phyloP scores from a whole-genome alignment of 2,797 vertebrate genomes.

The Propithecus perrieri region DNA sequence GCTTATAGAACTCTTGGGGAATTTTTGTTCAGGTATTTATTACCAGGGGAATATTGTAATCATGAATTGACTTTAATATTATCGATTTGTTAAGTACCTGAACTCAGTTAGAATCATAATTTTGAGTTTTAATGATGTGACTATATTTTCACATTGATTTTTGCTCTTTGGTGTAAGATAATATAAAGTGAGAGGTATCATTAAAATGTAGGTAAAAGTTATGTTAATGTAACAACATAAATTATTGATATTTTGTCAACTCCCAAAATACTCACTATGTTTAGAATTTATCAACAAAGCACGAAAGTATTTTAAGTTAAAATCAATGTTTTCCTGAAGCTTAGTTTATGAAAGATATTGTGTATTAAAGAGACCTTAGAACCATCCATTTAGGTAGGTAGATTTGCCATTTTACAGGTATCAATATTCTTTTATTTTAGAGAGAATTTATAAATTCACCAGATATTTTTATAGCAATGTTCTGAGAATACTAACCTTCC shows the following conservation, averaged over 20 bases:
- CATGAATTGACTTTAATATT: background rate
- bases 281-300: background rate
- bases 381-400: background rate
- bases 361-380: background rate
- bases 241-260: conserved; percentile 5
- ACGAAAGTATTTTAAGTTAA: conserved; percentile 4
- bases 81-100: background rate
- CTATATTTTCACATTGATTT: background rate
- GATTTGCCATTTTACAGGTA: background rate
- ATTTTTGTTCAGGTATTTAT: conserved; percentile 25
- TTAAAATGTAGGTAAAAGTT: conserved; percentile 26
- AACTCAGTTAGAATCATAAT: background rate
- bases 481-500: background rate
- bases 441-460: background rate
- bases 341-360: conserved; percentile 30
- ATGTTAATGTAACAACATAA: background rate
- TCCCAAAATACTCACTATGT: background rate
- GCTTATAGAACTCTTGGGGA: background rate
- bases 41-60: background rate
- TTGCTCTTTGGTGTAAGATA: background rate
- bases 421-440: background rate
- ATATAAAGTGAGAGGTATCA: background rate
- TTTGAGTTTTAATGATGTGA: background rate
- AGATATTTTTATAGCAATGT: background rate
- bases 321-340: conserved; percentile 14